A percentile compares a stretch with the other conserved stretches of the same genome.
Conservation (phyloP, 1,140 invertebrate genomes). For the Aleiodes sp. region DNA sequence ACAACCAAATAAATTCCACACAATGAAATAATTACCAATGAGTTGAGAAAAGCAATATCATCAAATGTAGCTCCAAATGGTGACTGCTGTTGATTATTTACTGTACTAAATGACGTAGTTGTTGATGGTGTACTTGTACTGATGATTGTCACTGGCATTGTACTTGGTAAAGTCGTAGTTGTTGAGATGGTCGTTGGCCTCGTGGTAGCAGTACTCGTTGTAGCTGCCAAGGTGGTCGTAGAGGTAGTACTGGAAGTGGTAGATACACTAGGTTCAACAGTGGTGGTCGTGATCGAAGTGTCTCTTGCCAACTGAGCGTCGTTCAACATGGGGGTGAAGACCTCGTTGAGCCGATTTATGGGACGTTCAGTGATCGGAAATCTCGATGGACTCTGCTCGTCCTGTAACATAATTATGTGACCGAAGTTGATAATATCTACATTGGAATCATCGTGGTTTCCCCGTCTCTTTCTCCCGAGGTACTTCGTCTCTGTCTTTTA, state of each 20-base stretch:
- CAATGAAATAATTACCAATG: slow-evolving; percentile 50
- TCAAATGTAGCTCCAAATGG: slow-evolving; percentile 43
- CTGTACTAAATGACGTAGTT: slow-evolving; percentile 25
- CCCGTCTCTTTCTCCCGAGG: slow-evolving; percentile 20
- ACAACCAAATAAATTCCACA: background rate
- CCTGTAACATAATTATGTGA: slow-evolving; percentile 48
- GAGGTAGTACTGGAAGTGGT: slow-evolving; percentile 25
- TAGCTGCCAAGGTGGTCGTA: slow-evolving; percentile 26
- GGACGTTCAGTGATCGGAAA: slow-evolving; percentile 40
- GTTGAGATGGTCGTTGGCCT: slow-evolving; percentile 28
- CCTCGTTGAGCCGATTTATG: slow-evolving; percentile 49
- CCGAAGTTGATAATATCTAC: slow-evolving; percentile 39
- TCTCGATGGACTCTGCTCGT: slow-evolving; percentile 48
- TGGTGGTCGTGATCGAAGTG: slow-evolving; percentile 35
- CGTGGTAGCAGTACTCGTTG: slow-evolving; percentile 27
- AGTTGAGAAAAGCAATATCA: slow-evolving; percentile 60
- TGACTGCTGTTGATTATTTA: slow-evolving; percentile 19
- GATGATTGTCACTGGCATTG: slow-evolving; percentile 26
- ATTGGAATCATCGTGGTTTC: slow-evolving; percentile 35
- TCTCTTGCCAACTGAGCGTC: slow-evolving; percentile 20
- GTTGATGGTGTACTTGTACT: slow-evolving; percentile 22
- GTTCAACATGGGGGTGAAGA: slow-evolving; percentile 51
- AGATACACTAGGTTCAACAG: slow-evolving; percentile 17
- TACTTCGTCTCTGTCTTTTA: background rate
- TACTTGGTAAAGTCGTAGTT: slow-evolving; percentile 29